Percentiles rank a stretch among this genome's conserved stretches.
phyloP scores from a whole-genome alignment of 2,888 invertebrate genomes.

The Tortricodes alternella region DNA sequence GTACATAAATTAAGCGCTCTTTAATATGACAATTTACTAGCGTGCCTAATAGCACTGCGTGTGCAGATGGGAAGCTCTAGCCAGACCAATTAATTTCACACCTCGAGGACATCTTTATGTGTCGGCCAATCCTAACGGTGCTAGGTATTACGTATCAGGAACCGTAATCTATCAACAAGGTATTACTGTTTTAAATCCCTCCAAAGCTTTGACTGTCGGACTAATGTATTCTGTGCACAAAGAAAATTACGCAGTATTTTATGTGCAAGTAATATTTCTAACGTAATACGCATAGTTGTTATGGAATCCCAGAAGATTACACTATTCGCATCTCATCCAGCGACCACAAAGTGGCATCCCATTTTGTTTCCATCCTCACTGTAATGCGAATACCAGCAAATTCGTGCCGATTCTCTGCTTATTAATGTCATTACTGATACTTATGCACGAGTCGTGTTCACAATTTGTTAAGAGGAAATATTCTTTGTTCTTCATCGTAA shows the following conservation, averaged over 20 bases:
- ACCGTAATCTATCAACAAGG: conserved; percentile 42
- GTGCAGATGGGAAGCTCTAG: conserved; percentile 43
- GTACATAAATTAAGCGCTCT: conserved; percentile 57
- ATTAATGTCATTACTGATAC: conserved; percentile 24
- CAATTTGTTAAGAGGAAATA: too few relatives aligned
- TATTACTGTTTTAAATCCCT: conserved; percentile 35
- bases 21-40: conserved; percentile 68
- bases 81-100: conserved; percentile 63
- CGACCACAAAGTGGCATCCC: conserved; percentile 25
- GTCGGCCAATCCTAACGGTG: conserved; percentile 57
- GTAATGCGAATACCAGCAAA: conserved; percentile 4
- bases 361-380: conserved; percentile 17
- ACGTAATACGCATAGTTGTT: too few relatives aligned
- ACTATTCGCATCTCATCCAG: conserved; percentile 1
- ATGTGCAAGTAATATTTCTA: not conserved
- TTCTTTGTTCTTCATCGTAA: too few relatives aligned
- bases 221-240: conserved; percentile 4
- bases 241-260: conserved; percentile 9
- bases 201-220: conserved; percentile 1
- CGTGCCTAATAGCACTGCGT: conserved; percentile 49
- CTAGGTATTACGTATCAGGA: conserved; percentile 43
- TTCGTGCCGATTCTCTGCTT: conserved; percentile 3
- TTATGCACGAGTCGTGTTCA: not conserved
- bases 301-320: not conserved
- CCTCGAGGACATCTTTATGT: conserved; percentile 63